Evolutionary conservation across 2,113 vertebrate species (phyloP).

Genomic region (Scopus umbretta): DNA sequence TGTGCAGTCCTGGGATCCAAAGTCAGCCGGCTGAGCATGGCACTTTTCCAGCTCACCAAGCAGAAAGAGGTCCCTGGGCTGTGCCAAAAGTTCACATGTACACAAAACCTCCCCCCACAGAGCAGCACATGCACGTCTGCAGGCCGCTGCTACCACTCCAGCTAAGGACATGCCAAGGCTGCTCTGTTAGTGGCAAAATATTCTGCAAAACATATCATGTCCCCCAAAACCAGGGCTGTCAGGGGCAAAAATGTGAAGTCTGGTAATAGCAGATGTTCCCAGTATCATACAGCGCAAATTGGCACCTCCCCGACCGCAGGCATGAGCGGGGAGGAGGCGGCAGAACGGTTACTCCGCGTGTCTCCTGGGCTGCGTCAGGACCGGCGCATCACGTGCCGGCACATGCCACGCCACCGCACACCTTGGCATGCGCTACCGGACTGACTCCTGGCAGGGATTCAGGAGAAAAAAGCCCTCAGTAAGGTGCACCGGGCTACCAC

Average conservation of each 20-base stretch:
- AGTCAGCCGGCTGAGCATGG: background rate
- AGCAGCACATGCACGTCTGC: background rate
- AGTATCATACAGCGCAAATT: background rate
- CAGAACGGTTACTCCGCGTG: fast-evolving
- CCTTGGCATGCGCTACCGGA: background rate
- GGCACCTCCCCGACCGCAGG: fast-evolving
- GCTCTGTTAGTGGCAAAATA: background rate
- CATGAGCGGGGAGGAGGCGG: fast-evolving
- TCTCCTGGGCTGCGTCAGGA: background rate
- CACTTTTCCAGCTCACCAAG: background rate
- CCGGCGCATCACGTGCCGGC: fast-evolving
- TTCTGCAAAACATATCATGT: fast-evolving
- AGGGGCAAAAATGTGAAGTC: background rate
- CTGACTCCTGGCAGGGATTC: background rate
- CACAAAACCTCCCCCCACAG: fast-evolving
- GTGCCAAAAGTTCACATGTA: background rate
- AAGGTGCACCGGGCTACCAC: background rate
- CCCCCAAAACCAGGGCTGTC: background rate
- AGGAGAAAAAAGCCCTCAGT: background rate
- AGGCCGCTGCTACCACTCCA: background rate
- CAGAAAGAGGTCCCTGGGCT: background rate
- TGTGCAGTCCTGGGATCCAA: background rate
- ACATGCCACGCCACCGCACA: fast-evolving
- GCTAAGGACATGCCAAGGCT: background rate
- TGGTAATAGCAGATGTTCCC: background rate